Conservation (phyloP, 1,140 invertebrate genomes). For the Araneus ventricosus region DNA sequence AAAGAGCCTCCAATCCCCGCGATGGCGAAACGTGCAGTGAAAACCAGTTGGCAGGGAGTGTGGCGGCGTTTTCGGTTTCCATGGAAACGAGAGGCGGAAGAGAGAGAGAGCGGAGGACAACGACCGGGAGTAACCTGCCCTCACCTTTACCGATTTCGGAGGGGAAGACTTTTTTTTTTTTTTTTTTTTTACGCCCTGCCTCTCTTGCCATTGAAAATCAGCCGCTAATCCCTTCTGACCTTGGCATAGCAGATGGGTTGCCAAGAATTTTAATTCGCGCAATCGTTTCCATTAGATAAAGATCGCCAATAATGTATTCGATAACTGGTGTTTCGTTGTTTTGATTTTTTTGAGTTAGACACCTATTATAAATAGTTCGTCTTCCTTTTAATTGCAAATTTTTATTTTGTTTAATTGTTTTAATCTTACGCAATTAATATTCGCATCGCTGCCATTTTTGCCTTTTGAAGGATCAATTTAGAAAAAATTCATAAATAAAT, state of each 20-base stretch:
- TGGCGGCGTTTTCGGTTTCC: slow-evolving; percentile 32
- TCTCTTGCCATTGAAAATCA: slow-evolving; percentile 59
- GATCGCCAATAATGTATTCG: slow-evolving; percentile 11
- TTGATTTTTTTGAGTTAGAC: neutral
- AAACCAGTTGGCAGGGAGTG: neutral
- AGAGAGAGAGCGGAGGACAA: slow-evolving; percentile 30
- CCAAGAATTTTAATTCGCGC: neutral
- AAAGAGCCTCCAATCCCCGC: too few relatives aligned
- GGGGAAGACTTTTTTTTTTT: slow-evolving; percentile 1
- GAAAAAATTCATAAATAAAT: too few relatives aligned
- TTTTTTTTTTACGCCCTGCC: neutral
- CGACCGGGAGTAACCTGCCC: slow-evolving; percentile 59
- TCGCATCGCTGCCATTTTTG: too few relatives aligned
- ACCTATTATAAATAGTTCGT: neutral
- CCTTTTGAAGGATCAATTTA: too few relatives aligned
- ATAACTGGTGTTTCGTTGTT: neutral
- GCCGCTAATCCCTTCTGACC: slow-evolving; percentile 49
- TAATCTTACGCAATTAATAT: too few relatives aligned
- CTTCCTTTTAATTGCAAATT: too few relatives aligned
- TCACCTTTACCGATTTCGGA: slow-evolving; percentile 53
- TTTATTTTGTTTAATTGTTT: neutral
- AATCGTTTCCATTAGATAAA: neutral
- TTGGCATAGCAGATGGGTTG: slow-evolving; percentile 39
- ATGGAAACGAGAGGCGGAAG: slow-evolving; percentile 61
- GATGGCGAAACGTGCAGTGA: neutral